Base-by-base conservation (phyloP, 37 sponge, comb jelly and placozoan genomes). In the Aphrocallistes beatrix region DNA sequence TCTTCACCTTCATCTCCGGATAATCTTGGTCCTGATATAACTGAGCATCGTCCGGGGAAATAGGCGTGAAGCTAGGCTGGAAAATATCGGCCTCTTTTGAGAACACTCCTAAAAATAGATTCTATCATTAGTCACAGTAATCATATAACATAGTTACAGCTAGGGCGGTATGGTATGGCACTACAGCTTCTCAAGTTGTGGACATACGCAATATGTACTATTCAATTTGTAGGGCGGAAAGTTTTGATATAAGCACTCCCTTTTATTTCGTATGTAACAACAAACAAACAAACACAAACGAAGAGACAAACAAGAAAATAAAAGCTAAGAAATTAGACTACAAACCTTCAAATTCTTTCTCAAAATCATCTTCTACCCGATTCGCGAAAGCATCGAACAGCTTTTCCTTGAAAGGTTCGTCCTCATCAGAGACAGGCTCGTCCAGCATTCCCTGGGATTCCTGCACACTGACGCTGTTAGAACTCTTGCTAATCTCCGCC, bases 281-380 rank as follows among this genome's bases (percentile, higher is more conserved):
- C 45, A 42, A 42, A 42, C 45, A 42, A 42, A 42, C 45, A 42
- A 42, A 13, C 13, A 42, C 49, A 47, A 47, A 21, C 13, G 17
- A 47, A 21, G 13, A 30, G 3, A 21, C n/a, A 60, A 60, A 60
- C 75, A 42, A 42, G 10, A 42, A 42, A 42, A 6, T 16, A 42
- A 42, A 6, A 47, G 17, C 49, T 47, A 17, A 13, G 13, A 21
- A 47, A 47, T 47, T 47, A 47, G 17, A 47, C 17, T 47, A 60
- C 3, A 60, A 3, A 60, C 75, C 75, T 60, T 60, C 32, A 60
- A 60, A 60, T 8, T 60, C 75, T 30, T 60, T 60, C n/a, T 60
- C 75, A 13, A 60, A 60, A 60, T 60, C 75, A 60, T 60, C 75
- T 30, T 60, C 75, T 13, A 60, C 75, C 34, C 75, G 75, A 28